These are phyloP conservation scores for Chrysotoxum bicinctum DNA, from an alignment of 2,888 invertebrate genomes.

Conservation along the genomic window DNA sequence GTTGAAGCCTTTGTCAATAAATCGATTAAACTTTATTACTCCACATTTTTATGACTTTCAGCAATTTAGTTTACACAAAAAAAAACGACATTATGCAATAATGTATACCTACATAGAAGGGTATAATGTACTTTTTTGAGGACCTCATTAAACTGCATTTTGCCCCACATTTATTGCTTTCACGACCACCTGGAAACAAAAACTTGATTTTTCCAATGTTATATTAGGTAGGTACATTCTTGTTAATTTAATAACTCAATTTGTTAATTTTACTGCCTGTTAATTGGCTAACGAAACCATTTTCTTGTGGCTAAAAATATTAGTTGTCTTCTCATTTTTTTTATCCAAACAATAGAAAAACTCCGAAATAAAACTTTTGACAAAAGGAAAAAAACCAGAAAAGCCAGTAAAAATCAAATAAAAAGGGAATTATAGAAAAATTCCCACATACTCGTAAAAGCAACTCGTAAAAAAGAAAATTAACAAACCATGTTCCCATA, in stretches of 20 bases:
- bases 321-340: slow-evolving; percentile 25
- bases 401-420: slow-evolving; percentile 53
- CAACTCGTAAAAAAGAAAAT: slow-evolving; percentile 8
- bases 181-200: neutral
- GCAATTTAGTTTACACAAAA: no score
- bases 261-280: slow-evolving; percentile 61
- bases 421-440: slow-evolving; percentile 31
- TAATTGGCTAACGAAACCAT: slow-evolving; percentile 49
- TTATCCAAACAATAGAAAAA: neutral
- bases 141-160: neutral
- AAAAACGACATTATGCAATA: no score
- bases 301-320: slow-evolving; percentile 38
- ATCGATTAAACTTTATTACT: no score
- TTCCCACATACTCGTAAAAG: slow-evolving; percentile 62
- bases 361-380: neutral
- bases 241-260: slow-evolving; percentile 63
- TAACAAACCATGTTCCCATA: slow-evolving; percentile 46
- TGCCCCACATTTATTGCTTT: slow-evolving; percentile 12
- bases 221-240: neutral
- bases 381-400: slow-evolving; percentile 38
- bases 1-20: no score
- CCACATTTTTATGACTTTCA: no score
- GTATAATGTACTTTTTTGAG: neutral
- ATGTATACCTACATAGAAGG: no score
- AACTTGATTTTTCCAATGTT: neutral